phyloP scores from a whole-genome alignment of 2,113 vertebrate species.

The Macquaria australasica region DNA sequence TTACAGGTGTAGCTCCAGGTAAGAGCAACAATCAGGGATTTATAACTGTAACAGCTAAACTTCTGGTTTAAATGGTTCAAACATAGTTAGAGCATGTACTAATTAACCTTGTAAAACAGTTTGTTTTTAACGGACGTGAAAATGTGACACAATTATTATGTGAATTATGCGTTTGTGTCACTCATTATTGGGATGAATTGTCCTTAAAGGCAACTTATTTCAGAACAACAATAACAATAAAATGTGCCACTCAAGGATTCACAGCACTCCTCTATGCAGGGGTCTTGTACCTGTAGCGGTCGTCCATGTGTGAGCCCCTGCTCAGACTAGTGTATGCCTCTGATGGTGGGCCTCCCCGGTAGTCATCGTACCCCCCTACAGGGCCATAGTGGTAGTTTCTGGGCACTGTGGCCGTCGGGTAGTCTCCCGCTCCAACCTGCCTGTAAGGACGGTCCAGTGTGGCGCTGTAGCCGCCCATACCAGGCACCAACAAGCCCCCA shows the following conservation, averaged over 20 bases:
- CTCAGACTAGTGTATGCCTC: conserved; percentile 93
- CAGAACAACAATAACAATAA: neutral
- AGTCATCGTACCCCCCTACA: conserved; percentile 87
- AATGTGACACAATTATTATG: neutral
- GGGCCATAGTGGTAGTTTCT: conserved; percentile 96
- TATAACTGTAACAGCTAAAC: neutral
- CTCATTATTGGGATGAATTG: neutral
- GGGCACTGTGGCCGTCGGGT: conserved; percentile 93
- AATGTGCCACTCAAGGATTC: neutral
- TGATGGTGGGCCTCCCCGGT: conserved; percentile 80
- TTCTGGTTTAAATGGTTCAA: neutral
- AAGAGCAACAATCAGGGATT: neutral
- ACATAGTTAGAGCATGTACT: neutral
- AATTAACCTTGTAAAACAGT: neutral
- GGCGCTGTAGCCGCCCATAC: conserved; percentile 87
- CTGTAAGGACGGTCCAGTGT: conserved; percentile 94
- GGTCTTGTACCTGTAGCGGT: conserved; percentile 88
- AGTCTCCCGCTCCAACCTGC: conserved; percentile 82
- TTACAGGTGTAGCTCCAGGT: neutral
- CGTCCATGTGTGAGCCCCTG: conserved; percentile 91
- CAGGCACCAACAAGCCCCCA: conserved; percentile 82
- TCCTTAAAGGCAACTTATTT: neutral
- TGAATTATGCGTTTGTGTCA: neutral
- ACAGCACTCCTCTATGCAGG: neutral
- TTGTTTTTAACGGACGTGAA: neutral